These are phyloP conservation scores for Parapristionchus giblindavisi DNA, from an alignment of 2,888 invertebrate genomes.

Conservation along the genomic window DNA sequence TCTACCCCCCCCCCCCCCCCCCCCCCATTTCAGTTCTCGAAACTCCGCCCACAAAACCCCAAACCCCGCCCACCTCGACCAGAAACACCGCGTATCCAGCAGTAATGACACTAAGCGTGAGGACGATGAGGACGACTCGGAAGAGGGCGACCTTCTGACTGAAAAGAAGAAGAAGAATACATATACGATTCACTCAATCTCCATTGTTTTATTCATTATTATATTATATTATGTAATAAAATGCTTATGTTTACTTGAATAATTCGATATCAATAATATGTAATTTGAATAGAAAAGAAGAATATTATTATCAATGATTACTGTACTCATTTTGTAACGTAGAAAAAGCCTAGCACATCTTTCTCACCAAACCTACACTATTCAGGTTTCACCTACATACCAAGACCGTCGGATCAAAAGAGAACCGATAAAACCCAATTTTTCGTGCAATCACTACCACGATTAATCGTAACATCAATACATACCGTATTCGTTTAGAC, in stretches of 20 bases:
- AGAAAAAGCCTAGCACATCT: no score
- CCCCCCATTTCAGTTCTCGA: no score
- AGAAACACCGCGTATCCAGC: constrained; percentile 84
- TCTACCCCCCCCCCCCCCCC: background rate
- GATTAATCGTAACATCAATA: no score
- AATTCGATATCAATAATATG: no score
- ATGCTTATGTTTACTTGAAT: background rate
- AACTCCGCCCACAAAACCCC: no score
- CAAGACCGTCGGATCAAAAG: no score
- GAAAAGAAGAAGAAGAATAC: constrained; percentile 19
- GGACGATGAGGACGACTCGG: constrained; percentile 71
- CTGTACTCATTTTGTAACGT: no score
- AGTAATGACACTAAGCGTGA: constrained; percentile 78
- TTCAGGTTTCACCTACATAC: no score
- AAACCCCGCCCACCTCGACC: constrained; percentile 76
- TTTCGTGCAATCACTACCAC: background rate
- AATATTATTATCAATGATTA: no score
- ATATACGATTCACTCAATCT: background rate
- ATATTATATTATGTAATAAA: background rate
- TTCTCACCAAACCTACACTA: no score
- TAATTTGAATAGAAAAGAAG: no score
- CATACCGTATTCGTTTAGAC: no score
- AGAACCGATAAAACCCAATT: background rate
- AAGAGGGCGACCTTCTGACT: constrained; percentile 55
- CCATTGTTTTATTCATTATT: background rate